Evolutionary conservation across 2,888 invertebrate species (phyloP).

Genomic region (Drosophila mulleri): DNA sequence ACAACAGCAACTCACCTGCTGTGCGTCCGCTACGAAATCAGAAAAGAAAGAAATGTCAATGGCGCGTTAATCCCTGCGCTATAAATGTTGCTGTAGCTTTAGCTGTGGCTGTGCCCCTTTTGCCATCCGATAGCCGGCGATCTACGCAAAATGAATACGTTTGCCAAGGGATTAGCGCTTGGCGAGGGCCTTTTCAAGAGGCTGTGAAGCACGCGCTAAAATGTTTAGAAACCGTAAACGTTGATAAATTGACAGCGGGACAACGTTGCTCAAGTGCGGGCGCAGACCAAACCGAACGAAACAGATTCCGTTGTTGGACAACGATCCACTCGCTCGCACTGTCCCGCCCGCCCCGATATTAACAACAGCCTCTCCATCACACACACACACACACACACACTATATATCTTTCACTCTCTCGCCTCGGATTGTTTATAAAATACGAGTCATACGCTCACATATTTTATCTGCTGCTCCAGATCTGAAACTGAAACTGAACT

Average conservation of each 20-base stretch:
- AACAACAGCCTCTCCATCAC: slow-evolving; percentile 10
- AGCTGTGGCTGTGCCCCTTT: slow-evolving; percentile 32
- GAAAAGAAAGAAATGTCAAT: slow-evolving; percentile 63
- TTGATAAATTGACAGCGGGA: slow-evolving; percentile 65
- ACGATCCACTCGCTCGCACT: neutral
- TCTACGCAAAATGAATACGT: slow-evolving; percentile 56
- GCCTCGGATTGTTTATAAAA: slow-evolving; percentile 49
- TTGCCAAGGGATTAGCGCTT: slow-evolving; percentile 60
- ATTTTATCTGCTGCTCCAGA: slow-evolving; percentile 64
- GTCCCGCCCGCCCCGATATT: neutral
- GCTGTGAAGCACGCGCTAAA: slow-evolving; percentile 69
- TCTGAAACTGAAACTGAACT: slow-evolving; percentile 46
- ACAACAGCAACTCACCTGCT: slow-evolving; percentile 63
- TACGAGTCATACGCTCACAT: slow-evolving; percentile 50
- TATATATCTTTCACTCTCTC: slow-evolving; percentile 21
- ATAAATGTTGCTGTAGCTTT: slow-evolving; percentile 47
- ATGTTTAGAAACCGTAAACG: slow-evolving; percentile 62
- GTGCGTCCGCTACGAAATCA: slow-evolving; percentile 49
- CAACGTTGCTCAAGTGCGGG: slow-evolving; percentile 31
- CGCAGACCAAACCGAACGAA: slow-evolving; percentile 13
- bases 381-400: neutral
- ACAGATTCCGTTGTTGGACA: slow-evolving; percentile 22
- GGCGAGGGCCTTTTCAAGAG: slow-evolving; percentile 18
- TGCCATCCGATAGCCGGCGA: slow-evolving; percentile 39
- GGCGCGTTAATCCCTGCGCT: slow-evolving; percentile 67